These are phyloP conservation scores for Litoditis marina DNA, from an alignment of 2,888 invertebrate species.

Conservation along the genomic window DNA sequence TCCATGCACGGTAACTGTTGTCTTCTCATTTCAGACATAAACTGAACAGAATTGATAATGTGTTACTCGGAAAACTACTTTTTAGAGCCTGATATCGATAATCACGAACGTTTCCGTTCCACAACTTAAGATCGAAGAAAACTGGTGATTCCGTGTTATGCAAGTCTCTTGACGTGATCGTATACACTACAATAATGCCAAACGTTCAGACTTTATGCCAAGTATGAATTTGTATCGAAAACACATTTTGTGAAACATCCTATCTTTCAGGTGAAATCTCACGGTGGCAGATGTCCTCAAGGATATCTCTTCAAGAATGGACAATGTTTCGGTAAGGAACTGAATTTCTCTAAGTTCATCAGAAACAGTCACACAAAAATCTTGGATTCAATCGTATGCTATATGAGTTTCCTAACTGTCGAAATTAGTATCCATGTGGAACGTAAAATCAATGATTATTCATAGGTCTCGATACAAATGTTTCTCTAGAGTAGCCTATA, in stretches of 20 bases:
- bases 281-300: constrained; percentile 45
- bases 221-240: neutral
- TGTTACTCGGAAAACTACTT: neutral
- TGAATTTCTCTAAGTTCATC: too few species aligned
- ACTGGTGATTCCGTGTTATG: too few species aligned
- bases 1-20: constrained; percentile 28
- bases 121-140: too few species aligned
- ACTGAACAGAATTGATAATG: neutral
- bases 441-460: too few species aligned
- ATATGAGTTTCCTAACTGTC: too few species aligned
- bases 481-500: too few species aligned
- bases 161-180: too few species aligned
- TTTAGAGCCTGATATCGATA: neutral
- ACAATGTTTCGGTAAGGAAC: constrained; percentile 43
- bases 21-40: neutral
- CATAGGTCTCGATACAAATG: neutral
- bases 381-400: too few species aligned
- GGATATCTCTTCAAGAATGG: constrained; percentile 41
- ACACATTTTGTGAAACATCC: neutral
- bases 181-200: too few species aligned
- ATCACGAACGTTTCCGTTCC: neutral
- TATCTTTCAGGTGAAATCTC: constrained; percentile 27
- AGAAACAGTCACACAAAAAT: too few species aligned
- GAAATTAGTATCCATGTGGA: too few species aligned
- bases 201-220: neutral